Percentiles rank a stretch among this genome's conserved stretches.
Conservation (phyloP, 2,797 vertebrate genomes). For the Prunella strophiata region DNA sequence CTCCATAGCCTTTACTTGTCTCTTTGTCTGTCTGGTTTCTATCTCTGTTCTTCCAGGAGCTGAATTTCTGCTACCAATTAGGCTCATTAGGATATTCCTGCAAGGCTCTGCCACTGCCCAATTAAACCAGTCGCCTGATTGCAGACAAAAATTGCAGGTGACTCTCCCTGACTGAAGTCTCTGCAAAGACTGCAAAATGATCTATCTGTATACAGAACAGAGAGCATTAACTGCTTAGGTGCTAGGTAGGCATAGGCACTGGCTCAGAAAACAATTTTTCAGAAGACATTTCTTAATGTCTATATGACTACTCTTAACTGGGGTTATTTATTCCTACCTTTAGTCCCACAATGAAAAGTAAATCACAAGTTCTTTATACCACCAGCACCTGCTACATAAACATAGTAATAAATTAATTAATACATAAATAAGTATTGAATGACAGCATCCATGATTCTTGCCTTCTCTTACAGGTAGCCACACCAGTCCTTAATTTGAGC, state of each 20-base stretch:
- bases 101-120: conserved; percentile 12
- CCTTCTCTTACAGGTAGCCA: neutral
- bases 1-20: neutral
- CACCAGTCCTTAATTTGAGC: neutral
- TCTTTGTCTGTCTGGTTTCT: conserved; percentile 2
- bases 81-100: conserved; percentile 32
- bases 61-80: conserved; percentile 13
- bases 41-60: neutral
- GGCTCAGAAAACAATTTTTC: neutral
- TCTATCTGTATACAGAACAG: neutral
- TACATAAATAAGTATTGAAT: neutral
- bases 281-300: neutral
- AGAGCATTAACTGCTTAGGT: neutral
- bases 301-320: neutral
- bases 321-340: neutral
- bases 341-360: neutral
- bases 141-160: conserved; percentile 20
- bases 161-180: neutral
- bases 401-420: neutral
- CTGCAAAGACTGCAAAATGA: neutral
- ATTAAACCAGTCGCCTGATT: conserved; percentile 19
- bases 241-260: neutral
- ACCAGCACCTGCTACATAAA: neutral
- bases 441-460: neutral
- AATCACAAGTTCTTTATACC: neutral